Evolutionary conservation across 2,888 invertebrate genomes (phyloP).

Genomic region (Crossocerus cetratus): DNA sequence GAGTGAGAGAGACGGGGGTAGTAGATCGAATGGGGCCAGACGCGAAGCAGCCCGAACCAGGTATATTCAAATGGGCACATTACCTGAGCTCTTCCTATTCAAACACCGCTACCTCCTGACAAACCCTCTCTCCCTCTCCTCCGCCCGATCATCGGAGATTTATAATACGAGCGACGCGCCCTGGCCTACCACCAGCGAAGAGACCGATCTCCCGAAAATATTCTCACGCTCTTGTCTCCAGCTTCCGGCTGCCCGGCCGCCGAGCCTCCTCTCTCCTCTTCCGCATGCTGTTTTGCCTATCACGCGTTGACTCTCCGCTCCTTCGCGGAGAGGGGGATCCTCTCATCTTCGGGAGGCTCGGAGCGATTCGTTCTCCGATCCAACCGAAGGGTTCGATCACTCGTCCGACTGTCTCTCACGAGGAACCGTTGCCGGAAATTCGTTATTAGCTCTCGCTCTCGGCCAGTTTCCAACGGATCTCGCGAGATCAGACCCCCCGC

Average conservation of each 20-base stretch:
- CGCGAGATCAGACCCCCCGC: slow-evolving; percentile 28
- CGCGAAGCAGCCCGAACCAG: slow-evolving; percentile 53
- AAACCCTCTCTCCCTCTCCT: slow-evolving; percentile 30
- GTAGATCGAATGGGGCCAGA: neutral
- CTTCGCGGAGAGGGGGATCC: neutral
- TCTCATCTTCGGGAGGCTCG: too few relatives aligned
- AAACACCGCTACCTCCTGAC: slow-evolving; percentile 67
- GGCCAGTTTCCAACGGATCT: slow-evolving; percentile 43
- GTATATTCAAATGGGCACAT: slow-evolving; percentile 76
- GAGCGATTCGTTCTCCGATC: too few relatives aligned
- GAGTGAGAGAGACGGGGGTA: slow-evolving; percentile 1
- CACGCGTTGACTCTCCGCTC: slow-evolving; percentile 30
- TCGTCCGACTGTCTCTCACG: slow-evolving; percentile 42
- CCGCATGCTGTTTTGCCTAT: slow-evolving; percentile 68
- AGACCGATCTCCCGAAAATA: slow-evolving; percentile 61
- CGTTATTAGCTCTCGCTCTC: slow-evolving; percentile 3
- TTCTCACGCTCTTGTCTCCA: slow-evolving; percentile 56
- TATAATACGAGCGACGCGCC: slow-evolving; percentile 72
- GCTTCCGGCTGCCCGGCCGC: slow-evolving; percentile 26
- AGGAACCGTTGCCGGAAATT: slow-evolving; percentile 42
- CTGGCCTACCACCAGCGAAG: slow-evolving; percentile 69
- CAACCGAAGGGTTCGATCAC: slow-evolving; percentile 49
- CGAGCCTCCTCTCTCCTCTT: neutral
- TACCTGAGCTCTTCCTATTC: slow-evolving; percentile 77
- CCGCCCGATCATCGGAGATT: slow-evolving; percentile 74